A percentile compares a stretch with the other conserved stretches of the same genome.
Conservation (phyloP, 2,113 vertebrate species). For the Columba janthina region DNA sequence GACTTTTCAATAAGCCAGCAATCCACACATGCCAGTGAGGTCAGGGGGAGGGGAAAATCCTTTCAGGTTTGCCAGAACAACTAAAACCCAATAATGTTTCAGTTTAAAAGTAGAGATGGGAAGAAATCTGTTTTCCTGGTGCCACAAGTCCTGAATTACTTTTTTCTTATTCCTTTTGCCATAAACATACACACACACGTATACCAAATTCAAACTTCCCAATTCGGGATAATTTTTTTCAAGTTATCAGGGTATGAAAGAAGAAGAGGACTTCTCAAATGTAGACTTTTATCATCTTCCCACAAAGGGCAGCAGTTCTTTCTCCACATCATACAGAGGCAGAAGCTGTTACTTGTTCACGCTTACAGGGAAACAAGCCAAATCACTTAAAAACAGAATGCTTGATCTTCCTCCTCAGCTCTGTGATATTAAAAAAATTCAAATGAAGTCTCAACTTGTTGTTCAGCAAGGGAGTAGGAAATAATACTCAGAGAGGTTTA, state of each 20-base stretch:
- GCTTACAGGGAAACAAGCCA: background rate
- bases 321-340: background rate
- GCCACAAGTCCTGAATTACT: background rate
- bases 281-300: background rate
- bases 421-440: background rate
- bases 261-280: background rate
- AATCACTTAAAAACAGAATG: background rate
- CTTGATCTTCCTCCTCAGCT: background rate
- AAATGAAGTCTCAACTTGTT: background rate
- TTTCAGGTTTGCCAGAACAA: conserved; percentile 49
- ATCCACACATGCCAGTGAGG: background rate
- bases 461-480: background rate
- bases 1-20: conserved; percentile 60
- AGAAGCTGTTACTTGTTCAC: background rate
- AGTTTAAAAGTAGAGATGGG: conserved; percentile 6
- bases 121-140: conserved; percentile 21
- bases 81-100: conserved; percentile 50
- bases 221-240: background rate
- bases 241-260: background rate
- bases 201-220: background rate
- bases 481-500: background rate
- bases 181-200: rapidly evolving
- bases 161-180: background rate
- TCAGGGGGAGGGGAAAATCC: conserved; percentile 46
- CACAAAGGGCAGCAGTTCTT: background rate